These are phyloP conservation scores for Scaptomyza polygonia DNA, from an alignment of 2,888 invertebrate species.

Conservation along the genomic window DNA sequence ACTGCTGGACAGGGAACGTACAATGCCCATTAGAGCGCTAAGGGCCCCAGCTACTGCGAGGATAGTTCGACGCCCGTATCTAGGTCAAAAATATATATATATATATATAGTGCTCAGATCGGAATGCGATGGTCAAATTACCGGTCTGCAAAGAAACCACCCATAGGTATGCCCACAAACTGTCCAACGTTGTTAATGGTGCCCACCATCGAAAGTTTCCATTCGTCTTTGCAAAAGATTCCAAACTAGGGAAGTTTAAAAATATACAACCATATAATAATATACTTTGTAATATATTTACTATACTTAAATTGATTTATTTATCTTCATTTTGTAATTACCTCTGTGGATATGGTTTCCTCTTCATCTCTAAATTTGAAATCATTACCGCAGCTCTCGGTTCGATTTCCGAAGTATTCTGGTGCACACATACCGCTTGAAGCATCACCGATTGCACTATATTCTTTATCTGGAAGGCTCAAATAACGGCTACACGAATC, in stretches of 20 bases:
- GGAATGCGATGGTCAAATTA: constrained; percentile 27
- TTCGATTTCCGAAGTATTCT: constrained; percentile 81
- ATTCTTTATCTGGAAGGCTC: background rate
- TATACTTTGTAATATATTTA: too few relatives aligned
- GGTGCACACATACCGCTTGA: constrained; percentile 81
- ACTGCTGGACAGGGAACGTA: constrained; percentile 88
- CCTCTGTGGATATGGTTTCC: constrained; percentile 80
- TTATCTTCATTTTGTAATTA: constrained; percentile 31
- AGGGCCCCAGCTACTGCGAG: constrained; percentile 86
- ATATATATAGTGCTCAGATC: background rate
- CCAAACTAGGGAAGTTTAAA: constrained; percentile 59
- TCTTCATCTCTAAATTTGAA: constrained; percentile 80
- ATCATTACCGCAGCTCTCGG: constrained; percentile 69
- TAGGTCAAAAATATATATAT: constrained; percentile 29
- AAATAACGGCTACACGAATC: constrained; percentile 72
- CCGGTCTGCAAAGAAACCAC: constrained; percentile 88
- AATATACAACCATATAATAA: too few relatives aligned
- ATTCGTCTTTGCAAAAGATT: constrained; percentile 84
- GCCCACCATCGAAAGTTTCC: constrained; percentile 90
- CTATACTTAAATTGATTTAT: too few relatives aligned
- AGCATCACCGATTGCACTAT: constrained; percentile 18
- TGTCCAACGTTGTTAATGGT: constrained; percentile 90
- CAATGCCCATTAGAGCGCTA: constrained; percentile 88
- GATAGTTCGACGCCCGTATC: constrained; percentile 87
- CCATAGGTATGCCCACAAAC: constrained; percentile 89